Conservation (phyloP, 2,797 vertebrate species). For the Alauda arvensis region DNA sequence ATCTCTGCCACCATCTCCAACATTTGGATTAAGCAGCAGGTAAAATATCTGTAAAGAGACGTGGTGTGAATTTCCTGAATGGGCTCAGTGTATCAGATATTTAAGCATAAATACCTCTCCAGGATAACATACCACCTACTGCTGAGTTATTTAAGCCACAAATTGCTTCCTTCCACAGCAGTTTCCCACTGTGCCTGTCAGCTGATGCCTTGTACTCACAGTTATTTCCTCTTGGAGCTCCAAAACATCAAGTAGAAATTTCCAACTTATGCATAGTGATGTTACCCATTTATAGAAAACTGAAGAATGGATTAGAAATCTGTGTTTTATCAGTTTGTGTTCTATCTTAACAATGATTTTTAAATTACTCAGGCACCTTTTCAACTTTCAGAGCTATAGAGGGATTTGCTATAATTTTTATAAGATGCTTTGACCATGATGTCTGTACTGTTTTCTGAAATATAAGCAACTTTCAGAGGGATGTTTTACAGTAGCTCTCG, state of each 20-base stretch:
- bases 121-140: not conserved
- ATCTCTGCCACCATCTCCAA: not conserved
- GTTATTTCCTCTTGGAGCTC: not conserved
- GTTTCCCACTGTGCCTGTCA: constrained; percentile 7
- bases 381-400: not conserved
- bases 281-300: not conserved
- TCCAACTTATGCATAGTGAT: not conserved
- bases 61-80: not conserved
- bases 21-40: not conserved
- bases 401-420: not conserved
- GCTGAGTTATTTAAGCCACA: constrained; percentile 10
- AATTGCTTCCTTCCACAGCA: constrained; percentile 10
- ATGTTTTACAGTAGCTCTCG: not conserved
- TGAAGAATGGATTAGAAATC: not conserved
- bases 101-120: not conserved
- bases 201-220: not conserved
- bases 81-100: not conserved
- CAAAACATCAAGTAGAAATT: not conserved
- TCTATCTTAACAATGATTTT: not conserved
- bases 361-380: not conserved
- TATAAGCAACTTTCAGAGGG: not conserved
- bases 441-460: not conserved
- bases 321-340: not conserved
- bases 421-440: not conserved
- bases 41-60: not conserved